phyloP scores from a whole-genome alignment of 2,113 vertebrate species.

The Naja naja region DNA sequence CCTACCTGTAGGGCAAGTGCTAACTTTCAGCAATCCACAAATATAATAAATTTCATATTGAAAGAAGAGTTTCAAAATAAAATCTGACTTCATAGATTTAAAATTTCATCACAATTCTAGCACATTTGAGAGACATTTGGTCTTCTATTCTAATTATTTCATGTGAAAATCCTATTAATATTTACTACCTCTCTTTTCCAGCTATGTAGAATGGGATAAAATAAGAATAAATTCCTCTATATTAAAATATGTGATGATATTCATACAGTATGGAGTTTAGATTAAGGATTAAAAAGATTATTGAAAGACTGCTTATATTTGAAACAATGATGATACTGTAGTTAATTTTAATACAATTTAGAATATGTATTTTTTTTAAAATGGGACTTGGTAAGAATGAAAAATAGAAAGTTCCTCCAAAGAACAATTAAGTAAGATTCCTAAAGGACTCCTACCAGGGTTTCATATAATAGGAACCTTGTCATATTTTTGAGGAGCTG shows the following conservation, averaged over 20 bases:
- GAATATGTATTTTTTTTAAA: not conserved
- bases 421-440: not conserved
- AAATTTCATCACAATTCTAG: not conserved
- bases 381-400: not conserved
- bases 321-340: not conserved
- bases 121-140: not conserved
- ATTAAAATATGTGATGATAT: not conserved
- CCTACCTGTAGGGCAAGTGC: not conserved
- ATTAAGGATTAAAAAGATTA: not conserved
- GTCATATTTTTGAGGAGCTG: slow-evolving; percentile 12
- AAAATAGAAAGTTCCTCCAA: not conserved
- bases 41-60: slow-evolving; percentile 15
- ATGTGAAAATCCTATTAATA: not conserved
- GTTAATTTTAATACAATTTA: not conserved
- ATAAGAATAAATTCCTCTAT: not conserved
- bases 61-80: not conserved
- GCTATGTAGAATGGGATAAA: not conserved
- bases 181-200: not conserved
- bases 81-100: not conserved
- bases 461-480: not conserved
- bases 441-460: not conserved
- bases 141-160: not conserved
- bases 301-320: not conserved
- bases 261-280: not conserved
- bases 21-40: slow-evolving; percentile 22